Base-by-base conservation (phyloP, 1,140 invertebrate species). In the Saccostrea echinata region DNA sequence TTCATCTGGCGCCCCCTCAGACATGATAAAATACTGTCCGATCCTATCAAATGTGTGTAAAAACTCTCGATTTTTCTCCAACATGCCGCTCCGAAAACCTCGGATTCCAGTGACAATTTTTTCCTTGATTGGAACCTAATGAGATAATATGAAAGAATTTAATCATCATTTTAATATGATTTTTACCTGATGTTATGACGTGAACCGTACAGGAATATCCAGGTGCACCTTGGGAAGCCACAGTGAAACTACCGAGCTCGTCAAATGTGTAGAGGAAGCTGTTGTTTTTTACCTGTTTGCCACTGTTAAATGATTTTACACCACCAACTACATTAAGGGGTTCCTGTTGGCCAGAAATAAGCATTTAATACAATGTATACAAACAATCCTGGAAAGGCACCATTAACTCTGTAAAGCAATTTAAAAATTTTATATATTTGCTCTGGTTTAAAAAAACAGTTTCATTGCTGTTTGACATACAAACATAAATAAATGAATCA, bases 201-300 rank as follows among this genome's bases (percentile, higher is more conserved):
- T 90, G 87, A 13, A 94, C 87, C 43, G 90, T 91, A 84, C 94
- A 94, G 27, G 91, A 92, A 88, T 91, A 94, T 12, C 93, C 94
- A 76, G 94, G 94, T 84, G 94, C 93, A 76, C 95, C 94, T 89
- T 94, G 93, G 24, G 95, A 95, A 11, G 92, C 92, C 2, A 95
- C 94, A 84, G 92, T 92, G 89, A 92, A 95, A 33, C 87, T 89
- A 24, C 94, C 94, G n/a, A 88, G 86, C 33, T 94, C 93, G 87
- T 95, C 94, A 92, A 95, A 95, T 6, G 94, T 94, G 90, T 95
- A 94, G 51, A 94, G 90, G 89, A 94, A 95, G 87, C 93, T 94
- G 91, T 93, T 94, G 80, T 94, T 93, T n/a, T 85, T 57, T 9
- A 94, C 88, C 12, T 92, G 92, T 86, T 93, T 92, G 3, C 95